phyloP scores from a whole-genome alignment of 1,140 invertebrate genomes.

The Cotesia vestalis region DNA sequence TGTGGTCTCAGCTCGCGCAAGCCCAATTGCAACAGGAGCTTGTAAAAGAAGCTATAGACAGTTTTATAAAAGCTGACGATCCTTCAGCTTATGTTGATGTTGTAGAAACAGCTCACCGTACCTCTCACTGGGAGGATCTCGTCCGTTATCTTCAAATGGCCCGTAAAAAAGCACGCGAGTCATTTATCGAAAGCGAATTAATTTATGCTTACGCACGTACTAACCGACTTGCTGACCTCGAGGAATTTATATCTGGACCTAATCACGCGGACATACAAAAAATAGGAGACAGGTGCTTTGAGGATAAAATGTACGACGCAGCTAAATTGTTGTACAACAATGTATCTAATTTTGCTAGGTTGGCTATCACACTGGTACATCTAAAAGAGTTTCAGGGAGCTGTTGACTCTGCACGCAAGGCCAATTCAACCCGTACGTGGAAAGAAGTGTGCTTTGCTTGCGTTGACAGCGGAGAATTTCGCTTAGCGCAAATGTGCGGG shows the following conservation, averaged over 20 bases:
- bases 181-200: slow-evolving; percentile 98
- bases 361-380: slow-evolving; percentile 97
- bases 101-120: slow-evolving; percentile 91
- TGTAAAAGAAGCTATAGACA: slow-evolving; percentile 99
- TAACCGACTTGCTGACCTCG: slow-evolving; percentile 94
- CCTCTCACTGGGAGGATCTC: slow-evolving; percentile 97
- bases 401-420: slow-evolving; percentile 97
- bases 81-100: slow-evolving; percentile 98
- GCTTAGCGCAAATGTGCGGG: slow-evolving; percentile 99
- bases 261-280: slow-evolving; percentile 99
- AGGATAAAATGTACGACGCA: slow-evolving; percentile 97
- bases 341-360: slow-evolving; percentile 96
- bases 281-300: slow-evolving; percentile 98
- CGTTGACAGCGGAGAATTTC: slow-evolving; percentile 97
- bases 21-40: slow-evolving; percentile 94
- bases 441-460: slow-evolving; percentile 99
- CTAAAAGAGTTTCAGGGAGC: slow-evolving; percentile 99
- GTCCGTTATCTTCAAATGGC: slow-evolving; percentile 99
- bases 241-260: slow-evolving; percentile 98
- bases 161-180: slow-evolving; percentile 97
- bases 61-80: slow-evolving; percentile 99
- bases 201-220: slow-evolving; percentile 99
- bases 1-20: slow-evolving; percentile 97
- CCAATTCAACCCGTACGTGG: slow-evolving; percentile 99
- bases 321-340: slow-evolving; percentile 99